phyloP scores from a whole-genome alignment of 2,797 vertebrate genomes.

The Artibeus jamaicensis region DNA sequence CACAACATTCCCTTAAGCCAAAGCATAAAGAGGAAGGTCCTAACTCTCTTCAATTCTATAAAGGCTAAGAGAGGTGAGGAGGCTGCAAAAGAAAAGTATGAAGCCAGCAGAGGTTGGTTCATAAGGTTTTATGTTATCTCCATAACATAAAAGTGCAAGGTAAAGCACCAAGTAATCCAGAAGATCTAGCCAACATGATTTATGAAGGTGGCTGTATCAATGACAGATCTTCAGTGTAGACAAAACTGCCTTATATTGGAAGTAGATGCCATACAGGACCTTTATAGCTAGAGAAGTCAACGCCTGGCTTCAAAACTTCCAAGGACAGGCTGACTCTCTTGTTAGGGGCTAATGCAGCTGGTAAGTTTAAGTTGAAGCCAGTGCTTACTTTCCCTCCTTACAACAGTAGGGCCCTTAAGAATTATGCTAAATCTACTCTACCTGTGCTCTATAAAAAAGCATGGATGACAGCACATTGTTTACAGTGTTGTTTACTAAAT shows the following conservation, averaged over 20 bases:
- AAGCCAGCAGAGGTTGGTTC: neutral
- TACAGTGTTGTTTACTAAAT: neutral
- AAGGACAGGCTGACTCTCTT: neutral
- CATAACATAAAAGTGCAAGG: neutral
- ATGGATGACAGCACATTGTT: neutral
- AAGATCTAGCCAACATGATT: neutral
- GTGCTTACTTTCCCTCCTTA: neutral
- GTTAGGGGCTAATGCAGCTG: neutral
- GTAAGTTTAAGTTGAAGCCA: neutral
- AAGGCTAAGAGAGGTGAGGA: neutral
- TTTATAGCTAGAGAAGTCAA: neutral
- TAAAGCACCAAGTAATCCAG: neutral
- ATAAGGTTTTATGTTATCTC: neutral
- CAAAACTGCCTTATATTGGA: neutral
- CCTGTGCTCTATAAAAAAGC: neutral
- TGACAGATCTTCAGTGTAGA: neutral
- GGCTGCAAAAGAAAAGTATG: neutral
- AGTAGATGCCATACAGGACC: neutral
- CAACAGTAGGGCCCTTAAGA: neutral
- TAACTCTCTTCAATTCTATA: neutral
- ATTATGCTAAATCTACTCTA: neutral
- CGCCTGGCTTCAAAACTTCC: neutral
- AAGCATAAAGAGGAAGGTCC: neutral
- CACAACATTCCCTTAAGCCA: neutral
- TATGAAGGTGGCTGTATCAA: neutral